phyloP scores from a whole-genome alignment of 2,113 vertebrate genomes.

The Ascaphus truei region DNA sequence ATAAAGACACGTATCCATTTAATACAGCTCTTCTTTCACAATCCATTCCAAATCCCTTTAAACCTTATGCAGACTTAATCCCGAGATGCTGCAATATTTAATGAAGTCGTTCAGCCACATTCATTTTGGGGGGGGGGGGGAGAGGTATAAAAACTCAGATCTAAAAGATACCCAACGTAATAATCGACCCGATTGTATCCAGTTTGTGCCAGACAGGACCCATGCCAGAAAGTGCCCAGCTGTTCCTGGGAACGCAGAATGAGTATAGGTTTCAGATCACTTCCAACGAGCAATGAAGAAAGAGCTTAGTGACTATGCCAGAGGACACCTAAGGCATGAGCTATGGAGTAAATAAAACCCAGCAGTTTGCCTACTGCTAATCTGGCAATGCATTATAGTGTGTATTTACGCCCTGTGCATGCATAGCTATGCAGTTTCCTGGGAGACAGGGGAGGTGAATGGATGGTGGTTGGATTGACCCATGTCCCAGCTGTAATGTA shows the following conservation, averaged over 20 bases:
- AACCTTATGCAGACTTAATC: background rate
- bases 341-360: slow-evolving; percentile 27
- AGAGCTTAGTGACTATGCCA: background rate
- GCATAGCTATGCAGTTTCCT: slow-evolving; percentile 22
- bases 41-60: background rate
- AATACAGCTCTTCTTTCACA: background rate
- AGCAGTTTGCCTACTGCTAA: slow-evolving; percentile 26
- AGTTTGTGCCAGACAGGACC: slow-evolving; percentile 12
- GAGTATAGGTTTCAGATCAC: background rate
- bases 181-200: slow-evolving; percentile 34
- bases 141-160: slow-evolving; percentile 26
- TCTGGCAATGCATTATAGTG: slow-evolving; percentile 25
- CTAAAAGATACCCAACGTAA: slow-evolving; percentile 9
- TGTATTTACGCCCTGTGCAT: slow-evolving; percentile 38
- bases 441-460: slow-evolving; percentile 24
- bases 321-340: background rate
- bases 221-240: slow-evolving; percentile 33
- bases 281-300: background rate
- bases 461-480: slow-evolving; percentile 40
- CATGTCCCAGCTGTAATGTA: slow-evolving; percentile 29
- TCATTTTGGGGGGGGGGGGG: slow-evolving; percentile 13
- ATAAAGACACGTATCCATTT: background rate
- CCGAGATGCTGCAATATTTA: slow-evolving; percentile 18
- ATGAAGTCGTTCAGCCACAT: slow-evolving; percentile 14
- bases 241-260: slow-evolving; percentile 35